Conservation (phyloP, 2,797 vertebrate species). For the Trachops cirrhosus region DNA sequence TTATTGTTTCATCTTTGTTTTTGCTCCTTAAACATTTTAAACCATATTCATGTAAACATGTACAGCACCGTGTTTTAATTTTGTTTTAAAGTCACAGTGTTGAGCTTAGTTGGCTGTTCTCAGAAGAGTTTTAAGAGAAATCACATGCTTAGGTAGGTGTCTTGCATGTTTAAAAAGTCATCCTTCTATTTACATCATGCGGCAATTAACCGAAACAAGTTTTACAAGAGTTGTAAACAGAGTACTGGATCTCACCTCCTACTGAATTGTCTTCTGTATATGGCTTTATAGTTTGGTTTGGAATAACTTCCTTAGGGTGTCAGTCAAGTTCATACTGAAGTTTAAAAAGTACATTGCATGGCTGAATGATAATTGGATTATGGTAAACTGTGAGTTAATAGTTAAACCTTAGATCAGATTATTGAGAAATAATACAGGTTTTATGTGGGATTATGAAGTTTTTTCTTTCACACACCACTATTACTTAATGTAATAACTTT, state of each 20-base stretch:
- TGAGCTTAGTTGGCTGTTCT: neutral
- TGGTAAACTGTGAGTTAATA: neutral
- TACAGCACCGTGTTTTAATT: neutral
- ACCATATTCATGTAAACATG: neutral
- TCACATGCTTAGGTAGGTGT: neutral
- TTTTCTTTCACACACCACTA: neutral
- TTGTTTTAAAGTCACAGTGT: neutral
- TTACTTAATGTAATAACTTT: neutral
- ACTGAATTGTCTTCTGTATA: conserved; percentile 15
- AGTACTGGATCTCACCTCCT: neutral
- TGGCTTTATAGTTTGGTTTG: conserved; percentile 20
- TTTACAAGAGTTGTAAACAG: neutral
- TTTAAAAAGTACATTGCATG: conserved; percentile 32
- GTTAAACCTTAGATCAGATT: conserved; percentile 2
- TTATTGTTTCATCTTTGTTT: neutral
- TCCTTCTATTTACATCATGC: neutral
- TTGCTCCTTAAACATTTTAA: conserved; percentile 19
- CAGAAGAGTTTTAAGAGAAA: neutral
- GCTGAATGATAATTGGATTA: conserved; percentile 17
- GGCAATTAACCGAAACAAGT: neutral
- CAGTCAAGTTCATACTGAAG: neutral
- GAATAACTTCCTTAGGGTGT: conserved; percentile 43
- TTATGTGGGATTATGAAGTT: neutral
- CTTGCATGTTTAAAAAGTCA: neutral
- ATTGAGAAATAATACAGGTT: conserved; percentile 28